Percentiles rank a stretch among this genome's conserved stretches.
Evolutionary conservation across 2,888 invertebrate species (phyloP).

Genomic region (Rhagonycha fulva): DNA sequence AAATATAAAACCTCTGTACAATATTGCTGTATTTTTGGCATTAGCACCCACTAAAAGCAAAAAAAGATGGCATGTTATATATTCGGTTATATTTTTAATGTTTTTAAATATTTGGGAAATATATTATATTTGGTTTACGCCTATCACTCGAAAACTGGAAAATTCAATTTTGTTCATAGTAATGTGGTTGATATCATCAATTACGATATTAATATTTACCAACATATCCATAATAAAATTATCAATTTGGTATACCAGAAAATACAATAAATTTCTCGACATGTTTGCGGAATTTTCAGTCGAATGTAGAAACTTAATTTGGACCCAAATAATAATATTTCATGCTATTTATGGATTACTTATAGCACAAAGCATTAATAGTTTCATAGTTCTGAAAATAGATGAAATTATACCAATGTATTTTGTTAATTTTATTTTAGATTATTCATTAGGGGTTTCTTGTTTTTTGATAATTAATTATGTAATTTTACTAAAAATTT

Average conservation of each 20-base stretch:
- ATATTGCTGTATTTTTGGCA: not conserved
- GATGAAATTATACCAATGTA: not conserved
- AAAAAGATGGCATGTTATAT: not conserved
- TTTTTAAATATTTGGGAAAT: not conserved
- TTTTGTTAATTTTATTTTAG: not conserved
- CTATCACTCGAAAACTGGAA: too few species aligned
- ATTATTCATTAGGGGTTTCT: not conserved
- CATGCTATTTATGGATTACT: not conserved
- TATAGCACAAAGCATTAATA: not conserved
- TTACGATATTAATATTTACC: not conserved
- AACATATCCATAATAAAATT: not conserved
- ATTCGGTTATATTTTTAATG: not conserved
- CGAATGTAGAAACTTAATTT: not conserved
- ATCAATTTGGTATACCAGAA: not conserved
- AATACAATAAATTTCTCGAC: not conserved
- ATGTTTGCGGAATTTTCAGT: not conserved
- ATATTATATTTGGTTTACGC: not conserved
- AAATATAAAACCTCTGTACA: not conserved
- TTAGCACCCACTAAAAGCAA: not conserved
- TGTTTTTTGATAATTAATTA: not conserved
- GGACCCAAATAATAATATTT: not conserved
- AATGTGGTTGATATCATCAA: not conserved
- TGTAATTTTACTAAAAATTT: not conserved
- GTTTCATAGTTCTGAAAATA: not conserved
- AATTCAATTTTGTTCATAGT: not conserved